Percentiles rank a stretch among this genome's conserved stretches.
phyloP scores from a whole-genome alignment of 2,113 vertebrate genomes.

The Pyxicephalus adspersus region DNA sequence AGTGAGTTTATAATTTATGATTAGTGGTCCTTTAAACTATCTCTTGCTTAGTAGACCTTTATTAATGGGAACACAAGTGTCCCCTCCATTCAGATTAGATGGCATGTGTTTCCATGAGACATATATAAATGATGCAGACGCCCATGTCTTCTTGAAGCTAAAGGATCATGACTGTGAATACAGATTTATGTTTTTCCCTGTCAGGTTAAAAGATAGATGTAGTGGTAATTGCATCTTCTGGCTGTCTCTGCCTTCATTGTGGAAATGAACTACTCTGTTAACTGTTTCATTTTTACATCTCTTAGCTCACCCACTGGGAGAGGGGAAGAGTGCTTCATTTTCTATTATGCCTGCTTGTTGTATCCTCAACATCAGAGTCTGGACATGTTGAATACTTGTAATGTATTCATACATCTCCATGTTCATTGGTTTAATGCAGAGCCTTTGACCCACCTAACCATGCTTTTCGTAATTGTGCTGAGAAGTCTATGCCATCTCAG shows the following conservation, averaged over 20 bases:
- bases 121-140: background rate
- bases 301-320: background rate
- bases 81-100: background rate
- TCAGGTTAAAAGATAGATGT: too few relatives aligned
- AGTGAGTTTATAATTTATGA: too few relatives aligned
- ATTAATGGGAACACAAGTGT: background rate
- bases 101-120: background rate
- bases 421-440: slow-evolving; percentile 11
- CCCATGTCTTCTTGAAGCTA: background rate
- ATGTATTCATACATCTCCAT: slow-evolving; percentile 6
- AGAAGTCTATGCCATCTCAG: background rate
- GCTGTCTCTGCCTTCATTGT: background rate
- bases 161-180: slow-evolving; percentile 10
- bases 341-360: background rate
- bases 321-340: background rate
- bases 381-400: slow-evolving; percentile 12
- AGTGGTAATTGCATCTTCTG: background rate
- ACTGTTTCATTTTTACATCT: slow-evolving; percentile 4
- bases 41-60: too few relatives aligned
- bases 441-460: slow-evolving; percentile 6
- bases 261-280: slow-evolving; percentile 16
- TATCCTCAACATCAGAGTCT: background rate
- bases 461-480: background rate
- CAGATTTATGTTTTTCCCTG: background rate
- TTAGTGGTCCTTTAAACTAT: too few relatives aligned